These are phyloP conservation scores for Dolichallabes microphthalmus DNA, from an alignment of 2,113 vertebrate species.

Conservation along the genomic window DNA sequence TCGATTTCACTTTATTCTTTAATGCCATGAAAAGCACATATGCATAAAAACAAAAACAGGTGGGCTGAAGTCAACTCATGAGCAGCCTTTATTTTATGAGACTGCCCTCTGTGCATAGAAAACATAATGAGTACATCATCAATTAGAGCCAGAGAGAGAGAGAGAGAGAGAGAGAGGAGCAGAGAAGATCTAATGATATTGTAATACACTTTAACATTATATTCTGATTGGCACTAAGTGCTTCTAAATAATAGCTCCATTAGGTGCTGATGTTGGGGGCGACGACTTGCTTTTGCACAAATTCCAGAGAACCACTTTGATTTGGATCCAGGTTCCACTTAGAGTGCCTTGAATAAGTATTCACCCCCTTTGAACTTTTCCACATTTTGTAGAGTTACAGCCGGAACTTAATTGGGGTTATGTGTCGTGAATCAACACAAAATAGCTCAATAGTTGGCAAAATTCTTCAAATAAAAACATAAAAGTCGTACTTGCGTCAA, in stretches of 20 bases:
- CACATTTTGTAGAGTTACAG: neutral
- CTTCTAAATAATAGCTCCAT: constrained; percentile 5
- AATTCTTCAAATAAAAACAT: neutral
- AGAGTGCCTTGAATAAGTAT: neutral
- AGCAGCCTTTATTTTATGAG: neutral
- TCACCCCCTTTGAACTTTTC: constrained; percentile 1
- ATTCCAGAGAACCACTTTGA: constrained; percentile 34
- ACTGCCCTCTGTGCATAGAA: neutral
- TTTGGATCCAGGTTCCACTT: constrained; percentile 32
- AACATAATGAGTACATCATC: neutral
- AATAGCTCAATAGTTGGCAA: neutral
- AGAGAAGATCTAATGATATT: neutral
- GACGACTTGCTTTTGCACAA: constrained; percentile 1
- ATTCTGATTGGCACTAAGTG: neutral
- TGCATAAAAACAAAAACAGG: constrained; percentile 35
- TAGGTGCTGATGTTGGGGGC: neutral
- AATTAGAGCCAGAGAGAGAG: neutral
- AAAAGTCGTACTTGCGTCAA: neutral
- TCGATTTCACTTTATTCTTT: constrained; percentile 13
- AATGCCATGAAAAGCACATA: constrained; percentile 23
- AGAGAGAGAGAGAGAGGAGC: neutral
- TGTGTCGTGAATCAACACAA: constrained; percentile 7
- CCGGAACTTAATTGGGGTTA: neutral
- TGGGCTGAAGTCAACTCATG: neutral
- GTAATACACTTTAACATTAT: neutral